Evolutionary conservation across 1,140 invertebrate genomes (phyloP).

Genomic region (Zaprionus africanus): DNA sequence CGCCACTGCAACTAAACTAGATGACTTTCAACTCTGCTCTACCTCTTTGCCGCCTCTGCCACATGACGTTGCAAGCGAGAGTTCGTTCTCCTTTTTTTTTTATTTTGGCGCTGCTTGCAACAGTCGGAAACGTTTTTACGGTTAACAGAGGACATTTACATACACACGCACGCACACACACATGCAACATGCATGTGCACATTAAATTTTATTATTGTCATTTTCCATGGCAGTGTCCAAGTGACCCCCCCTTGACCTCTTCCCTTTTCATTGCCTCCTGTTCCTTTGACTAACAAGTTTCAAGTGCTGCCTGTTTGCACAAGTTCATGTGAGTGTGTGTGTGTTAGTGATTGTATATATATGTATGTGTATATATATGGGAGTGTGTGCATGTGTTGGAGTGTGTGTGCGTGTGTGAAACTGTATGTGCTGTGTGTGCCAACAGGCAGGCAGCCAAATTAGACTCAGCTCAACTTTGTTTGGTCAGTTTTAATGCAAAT

Average conservation of each 20-base stretch:
- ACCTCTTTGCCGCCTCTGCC: constrained; percentile 23
- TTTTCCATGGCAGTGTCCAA: constrained; percentile 70
- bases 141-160: constrained; percentile 76
- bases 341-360: constrained; percentile 36
- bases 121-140: constrained; percentile 76
- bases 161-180: constrained; percentile 40
- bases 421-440: constrained; percentile 43
- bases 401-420: constrained; percentile 37
- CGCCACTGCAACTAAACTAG: constrained; percentile 57
- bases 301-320: constrained; percentile 70
- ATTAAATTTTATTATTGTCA: constrained; percentile 84
- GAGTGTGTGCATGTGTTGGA: constrained; percentile 22
- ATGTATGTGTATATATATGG: constrained; percentile 25
- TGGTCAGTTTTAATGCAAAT: constrained; percentile 80
- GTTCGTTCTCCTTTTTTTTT: constrained; percentile 7
- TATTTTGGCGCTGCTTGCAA: constrained; percentile 47
- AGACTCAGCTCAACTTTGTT: constrained; percentile 76
- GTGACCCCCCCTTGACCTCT: constrained; percentile 6
- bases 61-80: constrained; percentile 53
- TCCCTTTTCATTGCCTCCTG: background rate
- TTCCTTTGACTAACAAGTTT: constrained; percentile 58
- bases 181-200: constrained; percentile 65
- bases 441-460: constrained; percentile 70
- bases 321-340: constrained; percentile 47
- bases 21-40: constrained; percentile 73